Evolutionary conservation across 2,113 vertebrate genomes (phyloP).

Genomic region (Hemicordylus capensis): DNA sequence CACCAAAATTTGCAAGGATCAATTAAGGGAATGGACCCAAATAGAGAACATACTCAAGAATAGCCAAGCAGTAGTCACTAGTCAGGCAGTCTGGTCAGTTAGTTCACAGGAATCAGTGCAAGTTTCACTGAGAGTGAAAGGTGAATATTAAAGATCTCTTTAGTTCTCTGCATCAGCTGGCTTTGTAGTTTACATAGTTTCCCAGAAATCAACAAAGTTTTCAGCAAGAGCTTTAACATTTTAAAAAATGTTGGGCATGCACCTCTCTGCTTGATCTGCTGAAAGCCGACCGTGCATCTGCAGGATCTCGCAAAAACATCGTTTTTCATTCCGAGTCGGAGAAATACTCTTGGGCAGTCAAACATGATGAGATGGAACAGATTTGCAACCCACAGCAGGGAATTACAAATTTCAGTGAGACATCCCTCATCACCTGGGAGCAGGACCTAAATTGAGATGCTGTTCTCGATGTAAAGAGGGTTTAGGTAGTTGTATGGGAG

Average conservation of each 20-base stretch:
- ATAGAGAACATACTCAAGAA: not conserved
- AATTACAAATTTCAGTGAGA: not conserved
- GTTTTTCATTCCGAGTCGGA: not conserved
- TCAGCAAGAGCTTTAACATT: not conserved
- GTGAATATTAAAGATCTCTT: too few species aligned
- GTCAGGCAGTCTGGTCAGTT: not conserved
- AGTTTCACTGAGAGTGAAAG: not conserved
- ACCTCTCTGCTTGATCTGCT: not conserved
- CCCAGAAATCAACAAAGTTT: not conserved
- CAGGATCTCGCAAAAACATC: not conserved
- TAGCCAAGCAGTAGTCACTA: too few species aligned
- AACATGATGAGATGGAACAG: not conserved
- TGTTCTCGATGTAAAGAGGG: slow-evolving; percentile 79
- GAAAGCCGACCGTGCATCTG: too few species aligned
- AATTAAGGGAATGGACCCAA: not conserved
- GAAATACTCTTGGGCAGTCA: not conserved
- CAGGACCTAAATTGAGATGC: slow-evolving; percentile 77
- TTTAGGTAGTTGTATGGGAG: slow-evolving; percentile 79
- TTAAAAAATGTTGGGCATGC: not conserved
- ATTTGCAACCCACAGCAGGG: too few species aligned
- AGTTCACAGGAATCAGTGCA: not conserved
- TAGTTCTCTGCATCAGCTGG: not conserved
- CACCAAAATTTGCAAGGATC: too few species aligned
- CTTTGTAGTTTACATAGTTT: not conserved
- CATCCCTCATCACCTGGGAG: accelerated